These are phyloP conservation scores for Thalassaphorura encarpata DNA, from an alignment of 1,140 invertebrate species.

Conservation along the genomic window DNA sequence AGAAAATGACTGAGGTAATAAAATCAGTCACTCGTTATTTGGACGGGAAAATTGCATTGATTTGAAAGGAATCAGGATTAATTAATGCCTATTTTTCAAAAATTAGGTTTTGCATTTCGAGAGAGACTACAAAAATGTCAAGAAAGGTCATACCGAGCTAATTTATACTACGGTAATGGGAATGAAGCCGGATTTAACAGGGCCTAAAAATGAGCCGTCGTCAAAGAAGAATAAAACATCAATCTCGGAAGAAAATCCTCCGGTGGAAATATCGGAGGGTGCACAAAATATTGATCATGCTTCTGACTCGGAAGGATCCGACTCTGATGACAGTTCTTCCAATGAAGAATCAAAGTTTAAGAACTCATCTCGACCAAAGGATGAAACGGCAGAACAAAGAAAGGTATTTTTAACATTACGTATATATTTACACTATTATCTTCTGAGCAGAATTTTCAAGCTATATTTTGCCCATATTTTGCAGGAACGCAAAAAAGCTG, in stretches of 20 bases:
- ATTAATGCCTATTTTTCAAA: too few relatives aligned
- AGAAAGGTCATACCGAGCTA: slow-evolving; percentile 59
- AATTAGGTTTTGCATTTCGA: slow-evolving; percentile 84
- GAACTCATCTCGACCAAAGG: slow-evolving; percentile 59
- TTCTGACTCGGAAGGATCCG: slow-evolving; percentile 35
- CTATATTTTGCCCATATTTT: slow-evolving; percentile 22
- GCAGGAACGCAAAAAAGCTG: slow-evolving; percentile 64
- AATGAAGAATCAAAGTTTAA: slow-evolving; percentile 46
- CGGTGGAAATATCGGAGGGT: slow-evolving; percentile 36
- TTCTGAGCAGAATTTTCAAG: slow-evolving; percentile 6
- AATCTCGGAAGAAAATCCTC: slow-evolving; percentile 24
- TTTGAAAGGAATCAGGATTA: too few relatives aligned
- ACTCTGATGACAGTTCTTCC: slow-evolving; percentile 40
- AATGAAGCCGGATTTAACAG: slow-evolving; percentile 65
- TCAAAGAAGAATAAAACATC: slow-evolving; percentile 26
- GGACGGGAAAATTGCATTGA: slow-evolving; percentile 1
- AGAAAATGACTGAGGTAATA: slow-evolving; percentile 77
- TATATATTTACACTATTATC: neutral
- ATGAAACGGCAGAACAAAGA: slow-evolving; percentile 78
- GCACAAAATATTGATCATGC: slow-evolving; percentile 32
- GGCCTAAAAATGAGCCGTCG: slow-evolving; percentile 40
- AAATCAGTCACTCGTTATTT: too few relatives aligned
- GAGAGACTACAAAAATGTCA: slow-evolving; percentile 68
- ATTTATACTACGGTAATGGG: slow-evolving; percentile 76
- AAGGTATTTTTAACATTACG: slow-evolving; percentile 47